Evolutionary conservation across 1,140 invertebrate species (phyloP), one percentile per base, ranked within the genome.

Genomic region (Campoletis sonorensis): DNA sequence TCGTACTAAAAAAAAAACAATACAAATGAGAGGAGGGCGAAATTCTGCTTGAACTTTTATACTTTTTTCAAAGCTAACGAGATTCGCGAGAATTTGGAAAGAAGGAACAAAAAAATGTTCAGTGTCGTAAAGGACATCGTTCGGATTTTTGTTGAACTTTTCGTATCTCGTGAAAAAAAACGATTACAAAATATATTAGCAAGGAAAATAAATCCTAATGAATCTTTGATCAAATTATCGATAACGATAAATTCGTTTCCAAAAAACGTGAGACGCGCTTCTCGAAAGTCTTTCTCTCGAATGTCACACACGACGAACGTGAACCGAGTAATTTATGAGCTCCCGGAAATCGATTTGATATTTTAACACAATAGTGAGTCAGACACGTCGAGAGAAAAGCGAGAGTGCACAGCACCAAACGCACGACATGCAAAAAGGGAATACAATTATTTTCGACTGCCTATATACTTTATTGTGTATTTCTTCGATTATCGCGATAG

Each of bases 381-480:
- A 71, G 68, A 71, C 33, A 71, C 33, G 27, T 40, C 30, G 68
- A 13, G 68, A 71, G 68, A 40, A 33, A 71, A 71, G 27, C 33
- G 68, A 71, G 68, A 40, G 33, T 40, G 33, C 27, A 71, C 33
- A n/a, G n/a, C n/a, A 71, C 68, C 16, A 23, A 58, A 71, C 68
- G 68, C 68, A 33, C 30, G 68, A 40, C 68, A 71, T 33, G 68
- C 33, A 18, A n/a, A n/a, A n/a, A 71, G 68, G 68, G 30, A 37
- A 71, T 40, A 71, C 68, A 71, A 71, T 71, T 40, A 71, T 71
- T 71, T 71, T 58, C 33, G 33, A 8, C 68, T 71, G 8, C 33
- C 16, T 37, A 30, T 71, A n/a, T 37, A 71, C 33, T 71, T 37
- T 71, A 18, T 37, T 33, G 7, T 37, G 33, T 33, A 37, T 71